phyloP scores from a whole-genome alignment of 2,797 vertebrate genomes.

The Sparidentex hasta region DNA sequence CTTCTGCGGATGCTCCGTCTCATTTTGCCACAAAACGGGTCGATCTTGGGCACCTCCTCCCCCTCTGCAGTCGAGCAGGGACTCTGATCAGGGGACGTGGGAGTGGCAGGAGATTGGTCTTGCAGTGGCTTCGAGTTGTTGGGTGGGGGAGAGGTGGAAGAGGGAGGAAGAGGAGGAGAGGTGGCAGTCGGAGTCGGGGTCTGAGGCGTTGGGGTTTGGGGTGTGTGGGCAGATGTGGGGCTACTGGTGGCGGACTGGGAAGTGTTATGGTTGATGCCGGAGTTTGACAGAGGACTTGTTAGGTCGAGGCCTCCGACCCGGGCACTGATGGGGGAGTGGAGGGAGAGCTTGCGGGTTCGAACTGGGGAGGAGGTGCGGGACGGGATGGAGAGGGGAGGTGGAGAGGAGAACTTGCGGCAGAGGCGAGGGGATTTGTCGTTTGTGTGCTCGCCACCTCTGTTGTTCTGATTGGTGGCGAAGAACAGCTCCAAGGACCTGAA shows the following conservation, averaged over 20 bases:
- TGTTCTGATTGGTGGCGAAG: constrained; percentile 95
- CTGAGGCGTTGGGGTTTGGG: constrained; percentile 79
- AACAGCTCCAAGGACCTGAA: constrained; percentile 95
- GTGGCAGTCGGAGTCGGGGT: constrained; percentile 87
- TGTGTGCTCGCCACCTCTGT: constrained; percentile 88
- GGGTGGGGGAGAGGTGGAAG: constrained; percentile 86
- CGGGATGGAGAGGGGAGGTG: constrained; percentile 92
- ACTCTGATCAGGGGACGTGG: constrained; percentile 91
- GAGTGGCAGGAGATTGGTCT: constrained; percentile 86
- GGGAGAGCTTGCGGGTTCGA: constrained; percentile 93
- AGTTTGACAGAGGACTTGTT: constrained; percentile 83
- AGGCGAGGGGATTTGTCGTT: constrained; percentile 94
- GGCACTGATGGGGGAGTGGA: constrained; percentile 92
- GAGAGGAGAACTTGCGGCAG: constrained; percentile 97
- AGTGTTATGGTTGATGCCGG: constrained; percentile 82
- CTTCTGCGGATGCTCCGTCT: constrained; percentile 93
- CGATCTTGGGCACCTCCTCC: constrained; percentile 88
- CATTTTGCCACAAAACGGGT: constrained; percentile 91
- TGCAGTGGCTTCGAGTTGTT: constrained; percentile 82
- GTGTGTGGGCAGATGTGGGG: constrained; percentile 86
- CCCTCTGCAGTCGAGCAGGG: constrained; percentile 85
- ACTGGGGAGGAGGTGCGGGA: constrained; percentile 94
- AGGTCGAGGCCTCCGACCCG: constrained; percentile 91
- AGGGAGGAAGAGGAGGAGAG: constrained; percentile 80
- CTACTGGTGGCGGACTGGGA: constrained; percentile 89